Evolutionary conservation across 2,113 vertebrate species (phyloP).

Genomic region (Mus spicilegus): DNA sequence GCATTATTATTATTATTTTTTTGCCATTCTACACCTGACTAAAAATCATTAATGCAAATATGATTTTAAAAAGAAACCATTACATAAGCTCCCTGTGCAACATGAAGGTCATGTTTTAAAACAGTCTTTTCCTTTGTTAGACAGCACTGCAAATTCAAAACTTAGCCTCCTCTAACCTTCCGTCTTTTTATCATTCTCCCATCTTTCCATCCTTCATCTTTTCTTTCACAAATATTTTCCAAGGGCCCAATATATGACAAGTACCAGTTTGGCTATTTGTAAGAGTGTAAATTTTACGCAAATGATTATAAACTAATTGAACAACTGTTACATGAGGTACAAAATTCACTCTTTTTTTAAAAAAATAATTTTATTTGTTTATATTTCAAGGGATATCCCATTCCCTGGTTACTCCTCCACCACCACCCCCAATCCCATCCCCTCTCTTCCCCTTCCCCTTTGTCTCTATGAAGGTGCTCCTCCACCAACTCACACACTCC

Average conservation of each 20-base stretch:
- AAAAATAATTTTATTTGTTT: no score
- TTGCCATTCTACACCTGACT: not conserved
- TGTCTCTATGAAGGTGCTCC: no score
- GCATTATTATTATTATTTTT: slow-evolving; percentile 31
- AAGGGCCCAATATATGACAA: not conserved
- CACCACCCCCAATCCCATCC: no score
- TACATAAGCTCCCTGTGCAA: not conserved
- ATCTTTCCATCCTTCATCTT: not conserved
- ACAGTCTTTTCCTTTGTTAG: not conserved
- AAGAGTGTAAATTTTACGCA: slow-evolving; percentile 15
- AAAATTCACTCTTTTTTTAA: not conserved
- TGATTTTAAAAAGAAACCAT: not conserved
- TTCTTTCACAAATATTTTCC: not conserved
- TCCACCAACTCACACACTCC: no score
- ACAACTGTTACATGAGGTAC: not conserved
- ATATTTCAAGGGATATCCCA: no score
- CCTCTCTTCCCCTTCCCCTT: no score
- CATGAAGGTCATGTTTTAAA: not conserved
- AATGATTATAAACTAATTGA: not conserved
- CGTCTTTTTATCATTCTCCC: not conserved
- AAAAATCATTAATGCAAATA: not conserved
- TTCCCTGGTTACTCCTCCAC: no score
- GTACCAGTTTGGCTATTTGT: not conserved
- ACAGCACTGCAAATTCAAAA: not conserved
- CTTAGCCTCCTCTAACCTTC: not conserved